phyloP scores from a whole-genome alignment of 1,140 invertebrate species.

The Littorina saxatilis region DNA sequence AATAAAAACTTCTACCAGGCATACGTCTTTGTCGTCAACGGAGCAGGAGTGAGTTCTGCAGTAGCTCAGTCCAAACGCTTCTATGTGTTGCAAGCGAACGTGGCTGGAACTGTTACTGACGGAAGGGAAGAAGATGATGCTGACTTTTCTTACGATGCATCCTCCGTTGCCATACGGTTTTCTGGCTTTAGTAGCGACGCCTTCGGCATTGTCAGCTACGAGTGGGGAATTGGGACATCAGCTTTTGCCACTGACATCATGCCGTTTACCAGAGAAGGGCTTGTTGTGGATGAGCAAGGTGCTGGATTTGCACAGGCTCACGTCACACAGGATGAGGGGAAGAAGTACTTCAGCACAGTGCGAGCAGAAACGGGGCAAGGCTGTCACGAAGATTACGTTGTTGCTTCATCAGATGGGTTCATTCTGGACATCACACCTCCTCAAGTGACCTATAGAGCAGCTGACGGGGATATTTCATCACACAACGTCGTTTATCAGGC shows the following conservation, averaged over 20 bases:
- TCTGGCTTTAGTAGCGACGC: constrained; percentile 54
- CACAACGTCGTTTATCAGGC: constrained; percentile 15
- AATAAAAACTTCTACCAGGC: neutral
- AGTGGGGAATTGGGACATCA: constrained; percentile 55
- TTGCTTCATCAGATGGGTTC: constrained; percentile 54
- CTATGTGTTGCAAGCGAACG: constrained; percentile 44
- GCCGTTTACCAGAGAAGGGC: constrained; percentile 49
- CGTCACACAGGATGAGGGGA: constrained; percentile 44
- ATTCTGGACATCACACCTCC: constrained; percentile 46
- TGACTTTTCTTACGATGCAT: constrained; percentile 47
- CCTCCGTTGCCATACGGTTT: constrained; percentile 51
- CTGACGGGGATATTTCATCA: neutral
- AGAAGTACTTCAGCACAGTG: constrained; percentile 50
- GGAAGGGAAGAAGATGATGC: constrained; percentile 44
- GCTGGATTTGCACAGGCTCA: constrained; percentile 49
- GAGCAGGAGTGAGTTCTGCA: constrained; percentile 45
- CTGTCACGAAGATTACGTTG: constrained; percentile 51
- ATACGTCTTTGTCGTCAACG: constrained; percentile 47
- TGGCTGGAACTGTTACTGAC: constrained; percentile 52
- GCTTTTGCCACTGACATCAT: constrained; percentile 50
- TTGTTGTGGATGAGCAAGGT: constrained; percentile 43
- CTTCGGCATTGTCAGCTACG: constrained; percentile 52
- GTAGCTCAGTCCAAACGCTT: constrained; percentile 41
- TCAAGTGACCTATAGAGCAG: constrained; percentile 24
- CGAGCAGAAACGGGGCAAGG: constrained; percentile 48